A percentile compares a stretch with the other conserved stretches of the same genome.
These are phyloP conservation scores for Lagorchestes hirsutus DNA, from an alignment of 2,797 vertebrate genomes.

Conservation along the genomic window DNA sequence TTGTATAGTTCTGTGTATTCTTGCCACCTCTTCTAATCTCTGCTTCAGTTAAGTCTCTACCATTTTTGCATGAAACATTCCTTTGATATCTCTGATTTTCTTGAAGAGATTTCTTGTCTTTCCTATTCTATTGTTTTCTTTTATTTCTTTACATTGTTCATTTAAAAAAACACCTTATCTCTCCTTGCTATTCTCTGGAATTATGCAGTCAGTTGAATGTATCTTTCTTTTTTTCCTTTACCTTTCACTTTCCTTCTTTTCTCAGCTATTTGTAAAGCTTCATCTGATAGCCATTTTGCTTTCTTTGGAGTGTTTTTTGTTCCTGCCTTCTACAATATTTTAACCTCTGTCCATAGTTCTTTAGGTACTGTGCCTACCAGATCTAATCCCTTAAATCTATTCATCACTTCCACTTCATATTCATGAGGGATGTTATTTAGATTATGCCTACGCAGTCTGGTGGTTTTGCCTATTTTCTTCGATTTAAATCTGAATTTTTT, in stretches of 20 bases:
- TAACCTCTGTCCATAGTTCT: neutral
- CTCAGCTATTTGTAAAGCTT: neutral
- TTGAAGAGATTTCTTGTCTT: neutral
- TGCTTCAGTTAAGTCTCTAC: neutral
- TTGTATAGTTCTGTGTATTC: neutral
- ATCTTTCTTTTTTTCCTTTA: neutral
- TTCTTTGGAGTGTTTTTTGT: neutral
- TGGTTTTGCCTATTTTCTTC: neutral
- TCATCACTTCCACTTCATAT: neutral
- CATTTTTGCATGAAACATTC: neutral
- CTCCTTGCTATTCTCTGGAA: neutral
- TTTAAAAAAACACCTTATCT: neutral
- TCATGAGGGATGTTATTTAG: neutral
- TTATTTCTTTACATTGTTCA: neutral
- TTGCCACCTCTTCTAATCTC: neutral
- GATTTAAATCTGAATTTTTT: neutral
- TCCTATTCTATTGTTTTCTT: neutral
- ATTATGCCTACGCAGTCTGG: neutral
- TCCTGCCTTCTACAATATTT: neutral
- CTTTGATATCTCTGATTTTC: neutral
- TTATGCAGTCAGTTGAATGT: neutral
- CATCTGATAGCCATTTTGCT: neutral
- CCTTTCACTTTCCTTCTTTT: neutral
- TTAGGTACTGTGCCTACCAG: neutral
- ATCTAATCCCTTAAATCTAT: neutral